Conservation (phyloP, 2,888 invertebrate species). For the Eremobia ochroleuca region DNA sequence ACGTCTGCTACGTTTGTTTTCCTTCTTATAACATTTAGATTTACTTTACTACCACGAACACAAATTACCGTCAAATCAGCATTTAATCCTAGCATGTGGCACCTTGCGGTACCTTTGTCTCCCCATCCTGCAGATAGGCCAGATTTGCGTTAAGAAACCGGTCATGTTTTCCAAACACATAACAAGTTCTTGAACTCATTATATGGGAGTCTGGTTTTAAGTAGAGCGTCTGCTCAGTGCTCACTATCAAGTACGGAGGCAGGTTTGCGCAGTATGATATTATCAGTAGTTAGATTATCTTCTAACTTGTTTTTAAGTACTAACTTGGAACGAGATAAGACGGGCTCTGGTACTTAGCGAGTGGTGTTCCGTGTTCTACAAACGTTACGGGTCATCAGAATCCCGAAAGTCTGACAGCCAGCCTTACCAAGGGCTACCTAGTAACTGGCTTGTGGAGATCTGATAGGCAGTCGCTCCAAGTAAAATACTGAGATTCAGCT, state of each 20-base stretch:
- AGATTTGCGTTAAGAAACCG: not conserved
- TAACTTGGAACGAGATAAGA: not conserved
- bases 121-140: not conserved
- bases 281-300: slow-evolving; percentile 24
- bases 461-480: not conserved
- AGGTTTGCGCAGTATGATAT: slow-evolving; percentile 17
- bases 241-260: not conserved
- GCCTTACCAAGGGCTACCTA: too few species aligned
- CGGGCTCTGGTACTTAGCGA: not conserved
- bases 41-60: too few species aligned
- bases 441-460: not conserved
- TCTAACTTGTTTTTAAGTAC: slow-evolving; percentile 20
- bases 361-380: not conserved
- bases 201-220: slow-evolving; percentile 27
- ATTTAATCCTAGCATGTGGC: not conserved
- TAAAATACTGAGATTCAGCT: not conserved
- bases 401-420: not conserved
- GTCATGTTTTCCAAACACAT: not conserved
- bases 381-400: not conserved
- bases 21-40: too few species aligned
- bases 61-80: not conserved
- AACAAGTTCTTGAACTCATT: slow-evolving; percentile 28
- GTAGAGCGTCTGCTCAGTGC: slow-evolving; percentile 15
- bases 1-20: too few species aligned
- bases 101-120: not conserved